Base-by-base conservation (phyloP, 2,797 vertebrate genomes). In the Syndactyla subalaris region DNA sequence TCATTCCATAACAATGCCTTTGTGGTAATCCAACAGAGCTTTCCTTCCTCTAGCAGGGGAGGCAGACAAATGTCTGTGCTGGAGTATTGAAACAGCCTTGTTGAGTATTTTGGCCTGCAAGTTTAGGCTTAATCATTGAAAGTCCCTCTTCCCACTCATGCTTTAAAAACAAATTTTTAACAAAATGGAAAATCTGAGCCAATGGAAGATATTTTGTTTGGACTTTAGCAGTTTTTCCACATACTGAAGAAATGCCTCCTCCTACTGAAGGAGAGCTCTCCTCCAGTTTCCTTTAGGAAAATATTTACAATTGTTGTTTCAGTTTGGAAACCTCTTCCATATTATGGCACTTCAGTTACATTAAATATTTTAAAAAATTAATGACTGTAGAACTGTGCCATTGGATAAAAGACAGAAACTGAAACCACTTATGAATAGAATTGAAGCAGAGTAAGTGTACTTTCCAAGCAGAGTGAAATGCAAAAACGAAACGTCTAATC, bases 361-460 rank as follows among this genome's bases (percentile, higher is more conserved):
- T 95, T 88, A 92, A 95, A 88, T 93, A 93, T 85, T 91, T 55
- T 30, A 51, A 92, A 87, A 88, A 90, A 46, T 5, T 78, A 84
- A 88, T 90, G 76, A 72, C 85, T 95, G 26, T 72, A 79, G 80
- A 91, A 39, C 59, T 76, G 24, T 84, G 41, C 85, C 66, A 63
- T 48, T 88, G 66, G 82, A 92, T 78, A 76, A 59, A 86, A 95
- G 79, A 45, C 77, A 94, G 87, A 93, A 95, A 84, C 70, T 76
- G 89, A 94, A 96, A 90, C 61, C 70, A 48, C 68, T 66, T 66
- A 45, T 39, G 83, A 88, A 79, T 59, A 92, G 76, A 91, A 57
- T 11, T 86, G 58, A 71, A 94, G 80, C 79, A 91, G 68, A 43
- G 30, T 51, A 27, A 27, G 20, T 58, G 49, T 93, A 43, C 46